Percentiles rank a stretch among this genome's conserved stretches.
Conservation (phyloP, 2,888 invertebrate genomes). For the Heliconius hortense region DNA sequence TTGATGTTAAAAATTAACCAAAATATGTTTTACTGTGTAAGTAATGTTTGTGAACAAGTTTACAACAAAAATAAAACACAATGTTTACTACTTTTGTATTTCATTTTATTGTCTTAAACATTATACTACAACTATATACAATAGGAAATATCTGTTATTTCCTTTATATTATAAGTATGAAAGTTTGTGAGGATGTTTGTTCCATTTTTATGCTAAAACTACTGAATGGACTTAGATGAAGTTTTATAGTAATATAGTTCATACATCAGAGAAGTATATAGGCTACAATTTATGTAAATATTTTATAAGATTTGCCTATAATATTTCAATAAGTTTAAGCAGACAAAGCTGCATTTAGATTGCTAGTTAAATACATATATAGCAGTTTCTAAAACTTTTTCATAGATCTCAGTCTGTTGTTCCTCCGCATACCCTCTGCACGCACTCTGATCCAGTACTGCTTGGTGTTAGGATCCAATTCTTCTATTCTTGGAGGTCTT, state of each 20-base stretch:
- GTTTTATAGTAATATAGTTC: not conserved
- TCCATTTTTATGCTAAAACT: not conserved
- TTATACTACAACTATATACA: conserved; percentile 11
- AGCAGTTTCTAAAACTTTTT: conserved; percentile 79
- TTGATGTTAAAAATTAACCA: conserved; percentile 1
- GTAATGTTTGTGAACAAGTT: conserved; percentile 14
- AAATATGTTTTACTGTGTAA: not conserved
- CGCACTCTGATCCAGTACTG: conserved; percentile 91
- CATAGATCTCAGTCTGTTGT: conserved; percentile 83
- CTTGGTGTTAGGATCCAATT: conserved; percentile 89
- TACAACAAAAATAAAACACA: not conserved
- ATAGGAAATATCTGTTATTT: not conserved
- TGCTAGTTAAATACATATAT: not conserved
- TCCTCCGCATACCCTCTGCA: conserved; percentile 83
- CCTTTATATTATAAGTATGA: not conserved
- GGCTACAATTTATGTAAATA: not conserved
- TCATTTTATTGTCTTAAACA: conserved; percentile 7
- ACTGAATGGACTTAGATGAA: not conserved
- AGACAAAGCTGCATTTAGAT: not conserved
- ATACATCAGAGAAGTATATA: not conserved
- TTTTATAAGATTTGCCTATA: not conserved
- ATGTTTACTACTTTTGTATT: not conserved
- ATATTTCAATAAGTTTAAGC: not conserved
- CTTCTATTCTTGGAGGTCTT: conserved; percentile 84
- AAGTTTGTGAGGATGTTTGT: not conserved